These are phyloP conservation scores for Intellagama lesueurii DNA, from an alignment of 2,797 vertebrate species.

Conservation along the genomic window DNA sequence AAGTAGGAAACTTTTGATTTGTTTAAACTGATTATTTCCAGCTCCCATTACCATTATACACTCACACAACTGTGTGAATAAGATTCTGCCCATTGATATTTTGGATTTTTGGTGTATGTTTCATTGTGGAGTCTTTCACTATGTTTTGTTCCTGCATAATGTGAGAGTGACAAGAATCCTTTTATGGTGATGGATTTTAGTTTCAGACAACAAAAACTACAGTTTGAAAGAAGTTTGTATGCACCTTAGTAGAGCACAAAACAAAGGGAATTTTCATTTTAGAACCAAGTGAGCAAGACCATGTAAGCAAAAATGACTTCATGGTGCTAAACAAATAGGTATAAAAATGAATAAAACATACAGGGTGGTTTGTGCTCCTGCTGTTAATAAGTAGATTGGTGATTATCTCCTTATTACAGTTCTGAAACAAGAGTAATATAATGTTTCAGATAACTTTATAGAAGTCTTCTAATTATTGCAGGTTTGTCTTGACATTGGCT, in stretches of 20 bases:
- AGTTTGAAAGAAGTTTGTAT: not conserved
- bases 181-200: not conserved
- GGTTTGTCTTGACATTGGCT: slow-evolving; percentile 75
- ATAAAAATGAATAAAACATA: not conserved
- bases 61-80: not conserved
- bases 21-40: too few species aligned
- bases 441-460: slow-evolving; percentile 38
- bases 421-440: not conserved
- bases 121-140: not conserved
- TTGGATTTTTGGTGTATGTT: not conserved
- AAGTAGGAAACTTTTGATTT: too few species aligned
- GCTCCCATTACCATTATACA: too few species aligned
- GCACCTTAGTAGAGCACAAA: not conserved
- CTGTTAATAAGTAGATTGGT: not conserved
- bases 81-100: not conserved
- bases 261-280: not conserved
- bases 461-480: slow-evolving; percentile 61
- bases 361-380: not conserved
- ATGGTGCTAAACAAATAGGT: not conserved
- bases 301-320: not conserved
- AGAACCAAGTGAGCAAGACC: accelerated
- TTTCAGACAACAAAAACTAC: not conserved
- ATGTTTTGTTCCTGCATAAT: not conserved
- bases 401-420: not conserved
- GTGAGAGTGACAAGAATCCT: not conserved